Percentiles rank a stretch among this genome's conserved stretches.
These are phyloP conservation scores for Phasianus colchicus DNA, from an alignment of 2,113 vertebrate genomes.

Conservation along the genomic window DNA sequence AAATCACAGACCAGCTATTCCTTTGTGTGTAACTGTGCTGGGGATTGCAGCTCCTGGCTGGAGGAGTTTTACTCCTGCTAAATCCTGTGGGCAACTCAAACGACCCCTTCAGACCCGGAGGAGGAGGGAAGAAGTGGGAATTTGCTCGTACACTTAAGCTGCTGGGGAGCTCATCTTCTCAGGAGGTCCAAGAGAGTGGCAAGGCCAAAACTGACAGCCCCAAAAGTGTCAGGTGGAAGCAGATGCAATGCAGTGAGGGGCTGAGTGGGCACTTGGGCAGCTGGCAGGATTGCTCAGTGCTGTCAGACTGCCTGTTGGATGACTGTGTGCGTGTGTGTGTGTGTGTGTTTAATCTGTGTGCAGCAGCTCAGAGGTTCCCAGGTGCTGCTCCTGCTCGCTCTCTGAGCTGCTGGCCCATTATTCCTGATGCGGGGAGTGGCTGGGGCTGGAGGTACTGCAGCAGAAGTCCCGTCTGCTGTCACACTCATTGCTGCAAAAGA, in stretches of 20 bases:
- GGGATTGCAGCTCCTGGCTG: slow-evolving; percentile 39
- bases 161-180: slow-evolving; percentile 6
- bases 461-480: background rate
- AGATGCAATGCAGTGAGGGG: background rate
- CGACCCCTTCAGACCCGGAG: background rate
- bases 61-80: slow-evolving; percentile 45
- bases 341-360: background rate
- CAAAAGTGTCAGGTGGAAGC: rapidly evolving
- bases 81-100: background rate
- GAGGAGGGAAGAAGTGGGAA: slow-evolving; percentile 15
- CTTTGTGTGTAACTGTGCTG: slow-evolving; percentile 71
- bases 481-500: background rate
- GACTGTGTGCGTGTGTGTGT: background rate
- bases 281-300: background rate
- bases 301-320: background rate
- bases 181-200: background rate
- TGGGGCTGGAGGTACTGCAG: background rate
- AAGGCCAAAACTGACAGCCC: background rate
- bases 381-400: background rate
- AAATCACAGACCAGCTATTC: slow-evolving; percentile 32
- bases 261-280: background rate
- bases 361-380: background rate
- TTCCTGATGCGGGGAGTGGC: rapidly evolving
- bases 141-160: background rate
- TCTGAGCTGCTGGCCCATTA: background rate